These are phyloP conservation scores for Takifugu flavidus DNA, from an alignment of 2,113 vertebrate genomes.

Conservation along the genomic window DNA sequence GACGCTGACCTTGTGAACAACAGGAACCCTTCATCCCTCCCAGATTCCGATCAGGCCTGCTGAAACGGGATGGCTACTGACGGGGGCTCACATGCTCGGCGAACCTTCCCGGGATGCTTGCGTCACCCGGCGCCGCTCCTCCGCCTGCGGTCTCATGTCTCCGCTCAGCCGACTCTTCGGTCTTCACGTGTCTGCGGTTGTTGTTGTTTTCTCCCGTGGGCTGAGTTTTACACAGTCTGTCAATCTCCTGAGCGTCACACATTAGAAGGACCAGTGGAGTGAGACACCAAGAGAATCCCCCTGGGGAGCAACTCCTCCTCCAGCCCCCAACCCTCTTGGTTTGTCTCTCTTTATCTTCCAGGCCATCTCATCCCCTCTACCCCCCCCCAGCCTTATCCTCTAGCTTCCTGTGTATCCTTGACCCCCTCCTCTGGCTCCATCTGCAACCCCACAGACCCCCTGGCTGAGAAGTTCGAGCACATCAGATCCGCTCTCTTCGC, in stretches of 20 bases:
- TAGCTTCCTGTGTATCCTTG: not conserved
- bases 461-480: conserved; percentile 53
- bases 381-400: not conserved
- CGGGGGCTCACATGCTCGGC: conserved; percentile 21
- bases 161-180: conserved; percentile 26
- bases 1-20: conserved; percentile 12
- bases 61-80: conserved; percentile 1
- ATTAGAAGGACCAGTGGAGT: conserved; percentile 75
- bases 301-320: conserved; percentile 48
- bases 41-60: conserved; percentile 1
- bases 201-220: conserved; percentile 72
- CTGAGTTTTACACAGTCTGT: conserved; percentile 74
- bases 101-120: conserved; percentile 40
- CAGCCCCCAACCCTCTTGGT: conserved; percentile 32
- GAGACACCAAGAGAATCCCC: conserved; percentile 69
- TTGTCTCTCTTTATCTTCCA: conserved; percentile 60
- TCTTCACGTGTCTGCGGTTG: conserved; percentile 62
- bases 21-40: not conserved
- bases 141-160: conserved; percentile 32
- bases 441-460: conserved; percentile 51
- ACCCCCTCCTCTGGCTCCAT: conserved; percentile 38
- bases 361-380: not conserved
- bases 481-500: conserved; percentile 58
- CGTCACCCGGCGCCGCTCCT: conserved; percentile 42
- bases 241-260: conserved; percentile 74